Conservation (phyloP, 2,888 invertebrate genomes). For the Aproaerema taeniolella region DNA sequence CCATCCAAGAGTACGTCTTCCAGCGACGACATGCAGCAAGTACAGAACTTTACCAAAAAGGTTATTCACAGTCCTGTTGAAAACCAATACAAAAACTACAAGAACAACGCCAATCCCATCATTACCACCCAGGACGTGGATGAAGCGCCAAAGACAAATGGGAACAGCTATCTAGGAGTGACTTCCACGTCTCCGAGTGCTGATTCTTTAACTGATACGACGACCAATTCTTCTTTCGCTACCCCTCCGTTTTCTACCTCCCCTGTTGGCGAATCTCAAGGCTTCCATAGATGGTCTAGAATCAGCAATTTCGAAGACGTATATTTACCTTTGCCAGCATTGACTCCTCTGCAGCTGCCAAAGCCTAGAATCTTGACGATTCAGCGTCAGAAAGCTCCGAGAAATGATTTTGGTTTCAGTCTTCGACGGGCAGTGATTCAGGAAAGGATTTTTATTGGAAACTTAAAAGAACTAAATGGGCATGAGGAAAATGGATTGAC, state of each 20-base stretch:
- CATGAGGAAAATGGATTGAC: constrained; percentile 47
- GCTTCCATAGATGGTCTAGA: constrained; percentile 88
- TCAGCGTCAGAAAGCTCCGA: constrained; percentile 86
- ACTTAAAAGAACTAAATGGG: constrained; percentile 45
- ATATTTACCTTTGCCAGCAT: constrained; percentile 83
- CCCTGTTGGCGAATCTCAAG: constrained; percentile 91
- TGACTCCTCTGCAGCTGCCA: constrained; percentile 82
- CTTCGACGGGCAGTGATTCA: constrained; percentile 91
- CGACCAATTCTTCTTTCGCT: constrained; percentile 90
- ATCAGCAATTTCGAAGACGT: constrained; percentile 86
- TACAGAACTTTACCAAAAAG: constrained; percentile 74
- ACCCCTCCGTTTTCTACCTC: constrained; percentile 92
- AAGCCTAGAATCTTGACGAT: constrained; percentile 86
- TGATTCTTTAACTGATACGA: constrained; percentile 89
- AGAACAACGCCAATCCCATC: constrained; percentile 56
- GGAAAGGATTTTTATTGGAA: constrained; percentile 76
- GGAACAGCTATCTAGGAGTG: constrained; percentile 78
- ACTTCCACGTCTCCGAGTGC: constrained; percentile 90
- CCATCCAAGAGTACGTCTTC: constrained; percentile 69
- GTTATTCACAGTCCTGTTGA: constrained; percentile 75
- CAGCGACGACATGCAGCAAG: constrained; percentile 63
- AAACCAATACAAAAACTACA: constrained; percentile 64
- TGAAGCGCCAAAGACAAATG: constrained; percentile 64
- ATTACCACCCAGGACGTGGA: constrained; percentile 63
- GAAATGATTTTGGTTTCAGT: constrained; percentile 96